These are phyloP conservation scores for Metridium senile DNA, from an alignment of 92 coral and sea anemone genomes.

Conservation along the genomic window DNA sequence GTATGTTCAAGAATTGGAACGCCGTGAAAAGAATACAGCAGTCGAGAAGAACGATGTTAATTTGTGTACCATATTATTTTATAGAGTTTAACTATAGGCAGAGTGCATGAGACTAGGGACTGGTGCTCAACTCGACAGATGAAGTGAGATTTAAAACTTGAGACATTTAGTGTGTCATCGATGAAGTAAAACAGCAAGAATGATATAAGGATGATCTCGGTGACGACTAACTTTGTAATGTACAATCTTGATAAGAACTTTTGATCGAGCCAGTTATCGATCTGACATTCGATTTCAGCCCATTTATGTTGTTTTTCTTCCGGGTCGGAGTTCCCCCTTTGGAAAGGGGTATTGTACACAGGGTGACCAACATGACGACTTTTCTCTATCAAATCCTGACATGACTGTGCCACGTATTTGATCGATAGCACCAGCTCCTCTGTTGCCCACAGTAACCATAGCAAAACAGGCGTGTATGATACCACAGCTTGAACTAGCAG, in stretches of 20 bases:
- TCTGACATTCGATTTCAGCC: constrained; percentile 52
- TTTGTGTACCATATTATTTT: constrained; percentile 61
- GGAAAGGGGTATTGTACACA: constrained; percentile 5
- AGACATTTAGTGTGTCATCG: constrained; percentile 47
- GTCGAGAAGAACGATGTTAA: constrained; percentile 59
- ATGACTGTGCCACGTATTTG: constrained; percentile 46
- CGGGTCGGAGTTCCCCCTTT: constrained; percentile 7
- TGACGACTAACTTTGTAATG: constrained; percentile 59
- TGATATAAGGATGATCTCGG: constrained; percentile 52
- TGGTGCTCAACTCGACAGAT: constrained; percentile 74
- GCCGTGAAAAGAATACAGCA: constrained; percentile 55
- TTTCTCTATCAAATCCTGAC: constrained; percentile 22
- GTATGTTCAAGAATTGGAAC: constrained; percentile 64
- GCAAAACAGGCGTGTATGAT: constrained; percentile 53
- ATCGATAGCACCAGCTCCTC: constrained; percentile 60
- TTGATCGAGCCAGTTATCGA: constrained; percentile 57
- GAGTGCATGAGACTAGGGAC: constrained; percentile 54
- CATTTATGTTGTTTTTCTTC: constrained; percentile 15
- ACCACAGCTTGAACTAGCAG: constrained; percentile 67
- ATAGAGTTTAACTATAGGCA: constrained; percentile 58
- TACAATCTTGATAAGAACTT: constrained; percentile 58
- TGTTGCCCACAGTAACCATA: constrained; percentile 63
- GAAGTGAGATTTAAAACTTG: constrained; percentile 56
- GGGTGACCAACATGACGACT: neutral
- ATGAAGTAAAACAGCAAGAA: constrained; percentile 51